phyloP scores from a whole-genome alignment of 2,888 invertebrate species.

The Pammene aurita region DNA sequence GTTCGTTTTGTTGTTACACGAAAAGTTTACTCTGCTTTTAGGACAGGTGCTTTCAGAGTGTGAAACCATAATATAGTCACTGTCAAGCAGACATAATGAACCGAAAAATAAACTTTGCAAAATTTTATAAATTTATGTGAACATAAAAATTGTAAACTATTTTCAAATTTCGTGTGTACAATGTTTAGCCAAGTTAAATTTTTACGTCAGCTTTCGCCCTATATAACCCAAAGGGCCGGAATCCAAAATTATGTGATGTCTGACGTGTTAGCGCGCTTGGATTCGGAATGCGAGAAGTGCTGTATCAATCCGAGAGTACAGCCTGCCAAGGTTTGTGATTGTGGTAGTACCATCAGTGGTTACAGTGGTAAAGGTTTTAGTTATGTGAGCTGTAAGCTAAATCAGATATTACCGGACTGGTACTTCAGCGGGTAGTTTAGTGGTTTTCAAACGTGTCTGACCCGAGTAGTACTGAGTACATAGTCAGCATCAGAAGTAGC shows the following conservation, averaged over 20 bases:
- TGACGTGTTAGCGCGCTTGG: slow-evolving; percentile 59
- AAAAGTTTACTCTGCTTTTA: too few relatives aligned
- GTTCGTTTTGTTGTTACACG: too few relatives aligned
- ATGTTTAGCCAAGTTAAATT: slow-evolving; percentile 47
- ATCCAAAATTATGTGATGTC: slow-evolving; percentile 67
- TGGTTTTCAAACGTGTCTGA: too few relatives aligned
- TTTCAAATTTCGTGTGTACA: slow-evolving; percentile 36
- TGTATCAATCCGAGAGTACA: slow-evolving; percentile 64
- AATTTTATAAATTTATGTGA: slow-evolving; percentile 2
- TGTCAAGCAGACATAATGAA: slow-evolving; percentile 4
- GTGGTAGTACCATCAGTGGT: too few relatives aligned
- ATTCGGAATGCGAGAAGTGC: slow-evolving; percentile 62
- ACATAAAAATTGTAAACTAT: slow-evolving; percentile 3
- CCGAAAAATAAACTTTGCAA: neutral
- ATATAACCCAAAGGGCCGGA: slow-evolving; percentile 45
- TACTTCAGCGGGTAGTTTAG: too few relatives aligned
- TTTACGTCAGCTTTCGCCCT: slow-evolving; percentile 30
- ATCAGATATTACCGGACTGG: too few relatives aligned
- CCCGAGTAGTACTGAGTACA: too few relatives aligned
- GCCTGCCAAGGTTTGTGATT: slow-evolving; percentile 63
- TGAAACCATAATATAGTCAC: too few relatives aligned
- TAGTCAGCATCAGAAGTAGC: too few relatives aligned
- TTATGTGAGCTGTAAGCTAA: too few relatives aligned
- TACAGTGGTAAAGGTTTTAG: too few relatives aligned
- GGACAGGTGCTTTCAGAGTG: too few relatives aligned